A percentile compares a stretch with the other conserved stretches of the same genome.
Conservation (phyloP, 2,113 vertebrate genomes). For the Epinephelus moara region DNA sequence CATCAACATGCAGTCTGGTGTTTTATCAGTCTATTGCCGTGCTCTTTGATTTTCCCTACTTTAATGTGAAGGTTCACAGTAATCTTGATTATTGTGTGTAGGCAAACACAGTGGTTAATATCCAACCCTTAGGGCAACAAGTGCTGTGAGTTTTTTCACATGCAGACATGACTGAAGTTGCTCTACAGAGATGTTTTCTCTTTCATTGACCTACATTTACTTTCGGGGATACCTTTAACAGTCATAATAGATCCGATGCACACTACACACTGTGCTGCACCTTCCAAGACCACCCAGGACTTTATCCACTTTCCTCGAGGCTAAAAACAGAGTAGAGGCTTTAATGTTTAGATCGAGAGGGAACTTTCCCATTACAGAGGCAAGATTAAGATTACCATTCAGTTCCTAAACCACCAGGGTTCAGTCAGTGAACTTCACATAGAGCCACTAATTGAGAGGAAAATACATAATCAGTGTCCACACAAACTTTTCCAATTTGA, state of each 20-base stretch:
- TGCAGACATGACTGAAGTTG: neutral
- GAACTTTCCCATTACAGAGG: neutral
- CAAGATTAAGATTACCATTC: neutral
- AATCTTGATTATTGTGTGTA: neutral
- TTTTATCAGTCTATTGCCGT: neutral
- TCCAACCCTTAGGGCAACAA: neutral
- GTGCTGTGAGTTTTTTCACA: neutral
- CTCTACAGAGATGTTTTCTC: neutral
- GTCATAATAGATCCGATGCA: neutral
- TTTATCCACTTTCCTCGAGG: neutral
- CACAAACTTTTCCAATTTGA: neutral
- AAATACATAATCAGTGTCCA: neutral
- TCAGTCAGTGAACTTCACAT: neutral
- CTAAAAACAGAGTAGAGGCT: neutral
- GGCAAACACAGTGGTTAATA: neutral
- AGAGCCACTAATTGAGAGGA: neutral
- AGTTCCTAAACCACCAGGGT: neutral
- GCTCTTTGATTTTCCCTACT: neutral
- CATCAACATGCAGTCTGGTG: too few species aligned
- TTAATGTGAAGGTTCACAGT: neutral
- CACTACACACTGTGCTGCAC: neutral
- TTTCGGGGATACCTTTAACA: neutral
- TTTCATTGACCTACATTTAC: constrained; percentile 34
- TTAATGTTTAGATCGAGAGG: neutral
- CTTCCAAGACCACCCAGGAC: neutral